Base-by-base conservation (phyloP, 2,888 invertebrate species). In the Dioctria rufipes region DNA sequence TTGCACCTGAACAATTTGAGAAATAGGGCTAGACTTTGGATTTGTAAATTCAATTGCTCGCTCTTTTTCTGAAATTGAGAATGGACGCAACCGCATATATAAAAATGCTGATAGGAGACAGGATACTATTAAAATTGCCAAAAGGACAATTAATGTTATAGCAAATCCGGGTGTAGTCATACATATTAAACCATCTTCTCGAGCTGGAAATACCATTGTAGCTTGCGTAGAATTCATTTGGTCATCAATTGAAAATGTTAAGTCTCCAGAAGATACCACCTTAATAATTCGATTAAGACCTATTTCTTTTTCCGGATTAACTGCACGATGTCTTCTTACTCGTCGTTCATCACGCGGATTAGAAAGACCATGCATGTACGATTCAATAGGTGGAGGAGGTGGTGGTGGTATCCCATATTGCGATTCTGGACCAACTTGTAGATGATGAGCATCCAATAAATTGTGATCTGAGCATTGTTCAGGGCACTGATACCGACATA, bases 141-240 rank as follows among this genome's bases (percentile, higher is more conserved):
- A 91, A 40, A 97, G 91, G 67, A 97, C 92, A 75, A 96, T 93
- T 43, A 97, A 90, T 43, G 96, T 95, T 49, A 95, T 94, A 58
- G 96, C 95, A 86, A 97, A 97, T 9, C 97, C 96, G n/a, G 96
- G 95, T 4, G 96, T 96, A 0, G 97, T 96, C 96, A 97, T 96
- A 89, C 97, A 97, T 83, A 97, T 96, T 82, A 96, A 90, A 39
- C 93, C 93, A 83, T 92, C 91, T 84, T 92, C 92, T 13, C 91
- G 90, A 3, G 93, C 92, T 3, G 95, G 95, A 86, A 94, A 93
- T 0, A 94, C 91, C 91, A 94, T 92, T 0, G 95, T 92, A 65
- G 90, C 89, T 11, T 92, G 91, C 4, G 92, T 91, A 83, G 90
- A 90, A 51, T 92, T 91, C 61, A 91, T 90, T 84, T 87, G 89